Evolutionary conservation across 2,113 vertebrate genomes (phyloP), one percentile per base, ranked within the genome.

Genomic region (Phalacrocorax aristotelis): DNA sequence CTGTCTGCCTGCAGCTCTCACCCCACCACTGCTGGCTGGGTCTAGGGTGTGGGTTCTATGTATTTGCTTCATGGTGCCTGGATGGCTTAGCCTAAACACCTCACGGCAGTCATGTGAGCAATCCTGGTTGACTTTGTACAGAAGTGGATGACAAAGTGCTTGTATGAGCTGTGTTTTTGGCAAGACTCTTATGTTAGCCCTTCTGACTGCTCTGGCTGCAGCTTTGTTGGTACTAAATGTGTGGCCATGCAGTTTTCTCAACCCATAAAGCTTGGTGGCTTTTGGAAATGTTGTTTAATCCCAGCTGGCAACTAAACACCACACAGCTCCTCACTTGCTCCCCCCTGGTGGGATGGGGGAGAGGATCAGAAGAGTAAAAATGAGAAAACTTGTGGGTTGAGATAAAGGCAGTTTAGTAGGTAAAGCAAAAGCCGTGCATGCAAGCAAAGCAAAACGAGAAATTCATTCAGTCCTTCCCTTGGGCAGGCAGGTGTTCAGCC

Each of bases 11-110:
- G 40, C 62, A 1, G 5, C 51, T 52, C 36, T 58, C 8, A 7
- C 19, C 49, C 32, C 32, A 26, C 38, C 27, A 20, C 32, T 0
- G 2, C 16, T 2, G 1, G 21, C 10, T 1, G 1, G 8, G 29
- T 23, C 34, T 15, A 25, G n/a, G 20, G 9, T 42, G 55, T 0
- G 5, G n/a, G 25, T 55, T 49, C 25, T 55, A 48, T 1, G 0
- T 11, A 21, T 78, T 64, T n/a, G 48, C 79, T 61, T 83, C 42
- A 20, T 0, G 3, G 21, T 34, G 29, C 38, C 21, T 30, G 64
- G 14, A 26, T 62, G 49, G 6, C 57, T 84, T 32, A 51, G 51
- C 65, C 89, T 40, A 9, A 49, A 65, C 8, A 30, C 23, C 40
- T 40, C 66, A 15, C 15, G 36, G 74, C 51, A 20, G 66, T 20